phyloP scores from a whole-genome alignment of 2,113 vertebrate species.

The Archilochus colubris region DNA sequence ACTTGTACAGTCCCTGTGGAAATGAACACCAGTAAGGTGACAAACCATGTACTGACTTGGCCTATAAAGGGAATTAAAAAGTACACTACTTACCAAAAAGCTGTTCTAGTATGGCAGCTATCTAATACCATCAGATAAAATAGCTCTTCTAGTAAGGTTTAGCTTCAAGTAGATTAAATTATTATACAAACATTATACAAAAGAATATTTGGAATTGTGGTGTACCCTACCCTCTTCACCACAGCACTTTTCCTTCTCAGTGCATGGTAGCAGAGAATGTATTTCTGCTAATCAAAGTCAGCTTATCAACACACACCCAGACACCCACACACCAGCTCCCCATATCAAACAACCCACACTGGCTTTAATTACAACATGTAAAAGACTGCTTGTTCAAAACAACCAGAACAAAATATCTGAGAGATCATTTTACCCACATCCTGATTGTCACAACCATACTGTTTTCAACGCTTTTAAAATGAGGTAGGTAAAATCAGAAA shows the following conservation, averaged over 20 bases:
- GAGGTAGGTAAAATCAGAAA: background rate
- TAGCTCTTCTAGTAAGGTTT: background rate
- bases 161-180: background rate
- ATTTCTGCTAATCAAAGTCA: background rate
- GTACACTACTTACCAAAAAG: background rate
- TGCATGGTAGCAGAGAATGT: background rate
- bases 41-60: background rate
- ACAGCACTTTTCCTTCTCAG: background rate
- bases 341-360: accelerated
- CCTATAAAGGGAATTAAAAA: background rate
- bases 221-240: background rate
- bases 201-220: background rate
- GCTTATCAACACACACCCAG: background rate
- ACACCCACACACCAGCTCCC: too few species aligned
- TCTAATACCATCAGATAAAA: background rate
- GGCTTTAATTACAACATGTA: background rate
- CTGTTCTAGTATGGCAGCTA: background rate
- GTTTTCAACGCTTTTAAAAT: background rate
- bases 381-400: background rate
- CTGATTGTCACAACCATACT: background rate
- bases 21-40: background rate
- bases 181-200: background rate
- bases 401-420: background rate
- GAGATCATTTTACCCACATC: background rate
- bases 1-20: background rate